Evolutionary conservation across 2,888 invertebrate species (phyloP), one percentile per base, ranked within the genome.

Genomic region (Carcina quercana): DNA sequence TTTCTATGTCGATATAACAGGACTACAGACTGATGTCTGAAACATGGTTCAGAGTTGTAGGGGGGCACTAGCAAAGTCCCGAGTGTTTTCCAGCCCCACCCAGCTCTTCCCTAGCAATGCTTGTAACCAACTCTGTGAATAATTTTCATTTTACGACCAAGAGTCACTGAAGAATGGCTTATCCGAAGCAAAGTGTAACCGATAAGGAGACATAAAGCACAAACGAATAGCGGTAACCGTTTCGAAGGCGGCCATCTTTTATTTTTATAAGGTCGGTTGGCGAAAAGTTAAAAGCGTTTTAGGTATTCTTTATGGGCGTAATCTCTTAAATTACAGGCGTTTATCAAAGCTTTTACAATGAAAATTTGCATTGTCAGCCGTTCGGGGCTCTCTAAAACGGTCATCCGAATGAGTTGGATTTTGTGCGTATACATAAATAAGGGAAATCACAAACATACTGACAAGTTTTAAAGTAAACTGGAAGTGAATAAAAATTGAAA

Each of bases 81-180:
- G n/a, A n/a, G n/a, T n/a, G n/a, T n/a, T n/a, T n/a, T n/a, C n/a
- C n/a, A n/a, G n/a, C n/a, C n/a, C n/a, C n/a, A n/a, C n/a, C n/a
- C n/a, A n/a, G n/a, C n/a, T n/a, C n/a, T n/a, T n/a, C n/a, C n/a
- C n/a, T n/a, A n/a, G n/a, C n/a, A n/a, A n/a, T n/a, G n/a, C n/a
- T n/a, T n/a, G n/a, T n/a, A n/a, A n/a, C n/a, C n/a, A 40, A 42
- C 36, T 43, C 35, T 27, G 30, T 19, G 37, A 42, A 42, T 44
- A 40, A 45, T 40, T 44, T 39, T 26, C 33, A 36, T 38, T 43
- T 43, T 42, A 42, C 41, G 37, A 35, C 31, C 32, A 26, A 22
- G 19, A 28, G 21, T 30, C 25, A 11, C 12, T 28, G 32, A 15
- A 28, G 37, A 29, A 42, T 30, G 28, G 27, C 30, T 11, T 13